Evolutionary conservation across 1,140 invertebrate genomes (phyloP).

Genomic region (Drosophila subpulchrella): DNA sequence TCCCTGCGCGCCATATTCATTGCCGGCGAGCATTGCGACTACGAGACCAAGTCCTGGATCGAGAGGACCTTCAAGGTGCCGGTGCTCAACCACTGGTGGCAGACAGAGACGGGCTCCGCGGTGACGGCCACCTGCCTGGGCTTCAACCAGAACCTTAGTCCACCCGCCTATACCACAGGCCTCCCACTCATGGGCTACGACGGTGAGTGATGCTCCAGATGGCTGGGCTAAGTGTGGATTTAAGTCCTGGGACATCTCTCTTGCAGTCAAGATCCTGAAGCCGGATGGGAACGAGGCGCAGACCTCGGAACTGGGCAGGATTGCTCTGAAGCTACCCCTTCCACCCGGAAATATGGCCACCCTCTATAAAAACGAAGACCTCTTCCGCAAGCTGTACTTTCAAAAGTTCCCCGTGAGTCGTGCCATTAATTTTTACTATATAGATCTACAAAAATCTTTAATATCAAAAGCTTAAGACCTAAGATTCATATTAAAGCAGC

Average conservation of each 20-base stretch:
- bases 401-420: slow-evolving; percentile 90
- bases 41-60: slow-evolving; percentile 95
- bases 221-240: background rate
- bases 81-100: slow-evolving; percentile 98
- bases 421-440: background rate
- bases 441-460: background rate
- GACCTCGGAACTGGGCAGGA: slow-evolving; percentile 91
- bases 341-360: slow-evolving; percentile 94
- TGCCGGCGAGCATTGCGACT: slow-evolving; percentile 97
- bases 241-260: slow-evolving; percentile 35
- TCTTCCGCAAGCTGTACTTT: slow-evolving; percentile 93
- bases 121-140: slow-evolving; percentile 94
- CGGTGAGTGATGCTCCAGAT: slow-evolving; percentile 86
- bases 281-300: slow-evolving; percentile 89
- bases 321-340: slow-evolving; percentile 93
- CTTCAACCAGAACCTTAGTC: slow-evolving; percentile 87
- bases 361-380: slow-evolving; percentile 92
- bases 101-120: slow-evolving; percentile 95
- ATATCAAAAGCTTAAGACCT: background rate
- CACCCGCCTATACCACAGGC: slow-evolving; percentile 89
- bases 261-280: slow-evolving; percentile 90
- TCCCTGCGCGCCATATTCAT: slow-evolving; percentile 93
- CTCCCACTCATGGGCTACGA: slow-evolving; percentile 93
- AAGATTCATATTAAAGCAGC: background rate
- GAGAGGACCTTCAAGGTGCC: slow-evolving; percentile 92